Evolutionary conservation across 2,797 vertebrate genomes (phyloP).

Genomic region (Danionella dracula): DNA sequence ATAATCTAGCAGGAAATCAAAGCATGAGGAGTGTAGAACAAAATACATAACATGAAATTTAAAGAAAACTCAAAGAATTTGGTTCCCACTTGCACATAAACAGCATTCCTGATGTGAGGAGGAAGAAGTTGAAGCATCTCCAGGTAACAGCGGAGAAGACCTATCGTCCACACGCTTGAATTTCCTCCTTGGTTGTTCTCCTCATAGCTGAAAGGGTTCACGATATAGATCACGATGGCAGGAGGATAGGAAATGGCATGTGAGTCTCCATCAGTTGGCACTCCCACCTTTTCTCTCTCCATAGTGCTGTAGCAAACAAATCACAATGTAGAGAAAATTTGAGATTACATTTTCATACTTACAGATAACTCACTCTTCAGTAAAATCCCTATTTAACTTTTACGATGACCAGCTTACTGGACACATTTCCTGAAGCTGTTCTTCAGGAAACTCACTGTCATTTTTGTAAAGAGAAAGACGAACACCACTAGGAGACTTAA

Average conservation of each 20-base stretch:
- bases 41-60: too few species aligned
- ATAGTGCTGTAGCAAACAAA: constrained; percentile 79
- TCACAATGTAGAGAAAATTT: neutral
- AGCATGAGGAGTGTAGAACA: neutral
- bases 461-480: too few species aligned
- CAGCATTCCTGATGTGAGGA: constrained; percentile 83
- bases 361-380: too few species aligned
- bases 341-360: too few species aligned
- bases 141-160: constrained; percentile 93
- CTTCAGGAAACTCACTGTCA: too few species aligned
- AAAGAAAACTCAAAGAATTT: too few species aligned
- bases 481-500: too few species aligned
- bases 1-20: constrained; percentile 74
- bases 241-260: constrained; percentile 93
- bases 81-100: constrained; percentile 85
- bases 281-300: constrained; percentile 94
- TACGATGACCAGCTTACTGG: too few species aligned
- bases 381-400: too few species aligned
- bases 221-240: constrained; percentile 94
- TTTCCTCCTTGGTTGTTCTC: constrained; percentile 75
- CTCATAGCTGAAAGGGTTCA: constrained; percentile 96
- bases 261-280: constrained; percentile 97
- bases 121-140: constrained; percentile 96
- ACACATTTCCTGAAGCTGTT: too few species aligned
- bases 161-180: constrained; percentile 90